phyloP scores from a whole-genome alignment of 1,140 invertebrate species.

The Pectinophora gossypiella region DNA sequence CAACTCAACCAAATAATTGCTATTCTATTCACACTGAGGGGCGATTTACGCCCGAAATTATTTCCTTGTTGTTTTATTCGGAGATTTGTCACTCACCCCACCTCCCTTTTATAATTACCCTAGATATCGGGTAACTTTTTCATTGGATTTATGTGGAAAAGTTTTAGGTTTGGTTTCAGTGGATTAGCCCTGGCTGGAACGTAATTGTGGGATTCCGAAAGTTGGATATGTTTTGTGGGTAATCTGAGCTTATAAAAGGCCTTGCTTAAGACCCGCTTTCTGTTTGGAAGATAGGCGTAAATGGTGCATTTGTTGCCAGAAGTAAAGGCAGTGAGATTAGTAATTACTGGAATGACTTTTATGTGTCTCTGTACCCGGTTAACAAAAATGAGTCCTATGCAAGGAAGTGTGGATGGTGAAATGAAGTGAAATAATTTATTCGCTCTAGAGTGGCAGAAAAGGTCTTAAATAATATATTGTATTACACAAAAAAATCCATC shows the following conservation, averaged over 20 bases:
- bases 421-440: no score
- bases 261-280: conserved; percentile 3
- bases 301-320: no score
- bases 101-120: conserved; percentile 68
- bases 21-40: conserved; percentile 74
- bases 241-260: conserved; percentile 22
- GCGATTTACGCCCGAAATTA: conserved; percentile 72
- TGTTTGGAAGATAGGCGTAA: no score
- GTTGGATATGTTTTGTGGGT: conserved; percentile 19
- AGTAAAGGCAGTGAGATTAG: no score
- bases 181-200: conserved; percentile 51
- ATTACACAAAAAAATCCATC: no score
- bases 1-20: conserved; percentile 73
- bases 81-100: conserved; percentile 68
- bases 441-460: no score
- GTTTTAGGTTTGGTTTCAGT: conserved; percentile 30
- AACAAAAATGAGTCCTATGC: no score
- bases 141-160: conserved; percentile 54
- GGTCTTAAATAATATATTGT: no score
- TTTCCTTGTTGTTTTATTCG: conserved; percentile 76
- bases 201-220: conserved; percentile 45
- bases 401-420: no score
- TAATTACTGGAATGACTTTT: no score
- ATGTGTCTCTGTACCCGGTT: no score
- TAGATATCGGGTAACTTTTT: conserved; percentile 68